Evolutionary conservation across 2,113 vertebrate species (phyloP).

Genomic region (Menidia beryllina): DNA sequence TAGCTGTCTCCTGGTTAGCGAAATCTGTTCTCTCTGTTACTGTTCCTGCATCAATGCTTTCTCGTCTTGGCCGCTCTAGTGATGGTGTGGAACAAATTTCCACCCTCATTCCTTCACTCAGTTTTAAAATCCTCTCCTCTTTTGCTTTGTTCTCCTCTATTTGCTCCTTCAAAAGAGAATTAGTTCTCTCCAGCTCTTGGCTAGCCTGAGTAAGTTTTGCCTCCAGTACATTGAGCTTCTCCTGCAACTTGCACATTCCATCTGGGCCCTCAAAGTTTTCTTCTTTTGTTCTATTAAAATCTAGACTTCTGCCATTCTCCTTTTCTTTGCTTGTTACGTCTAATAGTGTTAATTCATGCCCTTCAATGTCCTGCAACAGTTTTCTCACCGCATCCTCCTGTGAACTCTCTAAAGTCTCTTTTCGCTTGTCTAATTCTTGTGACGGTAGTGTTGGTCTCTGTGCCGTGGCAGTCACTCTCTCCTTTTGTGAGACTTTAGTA

Average conservation of each 20-base stretch:
- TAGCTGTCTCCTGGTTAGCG: conserved; percentile 69
- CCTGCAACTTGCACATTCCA: conserved; percentile 75
- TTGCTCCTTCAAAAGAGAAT: conserved; percentile 82
- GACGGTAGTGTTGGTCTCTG: conserved; percentile 30
- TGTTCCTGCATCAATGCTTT: conserved; percentile 74
- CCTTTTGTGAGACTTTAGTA: conserved; percentile 31
- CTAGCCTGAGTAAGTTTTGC: conserved; percentile 84
- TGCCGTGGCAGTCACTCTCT: conserved; percentile 13
- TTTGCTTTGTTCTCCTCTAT: conserved; percentile 85
- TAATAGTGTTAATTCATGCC: conserved; percentile 47
- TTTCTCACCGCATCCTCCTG: conserved; percentile 51
- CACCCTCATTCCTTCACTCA: conserved; percentile 78
- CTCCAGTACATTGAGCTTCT: conserved; percentile 85
- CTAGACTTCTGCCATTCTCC: conserved; percentile 37
- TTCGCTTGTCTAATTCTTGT: conserved; percentile 60
- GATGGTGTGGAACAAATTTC: conserved; percentile 57
- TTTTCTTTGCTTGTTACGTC: conserved; percentile 41
- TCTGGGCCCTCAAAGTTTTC: conserved; percentile 45
- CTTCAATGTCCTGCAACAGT: conserved; percentile 45
- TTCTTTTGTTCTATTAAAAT: conserved; percentile 22
- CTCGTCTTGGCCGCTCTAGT: conserved; percentile 55
- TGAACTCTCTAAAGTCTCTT: conserved; percentile 41
- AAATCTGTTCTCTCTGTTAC: conserved; percentile 66
- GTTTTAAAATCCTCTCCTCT: conserved; percentile 84
- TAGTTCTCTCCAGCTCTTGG: conserved; percentile 84